These are phyloP conservation scores for Callithrix jacchus DNA, from an alignment of 2,113 vertebrate genomes.

Conservation along the genomic window DNA sequence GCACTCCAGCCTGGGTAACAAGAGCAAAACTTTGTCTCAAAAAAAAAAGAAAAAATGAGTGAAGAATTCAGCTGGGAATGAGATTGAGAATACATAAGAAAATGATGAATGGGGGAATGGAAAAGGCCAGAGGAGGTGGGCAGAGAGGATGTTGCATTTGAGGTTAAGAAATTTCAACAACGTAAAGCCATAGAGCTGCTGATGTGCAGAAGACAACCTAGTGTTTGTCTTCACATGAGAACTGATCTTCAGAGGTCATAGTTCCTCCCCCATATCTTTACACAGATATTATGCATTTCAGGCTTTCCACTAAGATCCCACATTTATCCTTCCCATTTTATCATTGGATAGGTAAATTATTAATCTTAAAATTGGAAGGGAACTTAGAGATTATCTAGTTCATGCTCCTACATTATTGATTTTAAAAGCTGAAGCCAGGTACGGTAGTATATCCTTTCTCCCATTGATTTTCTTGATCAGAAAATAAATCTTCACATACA, in stretches of 20 bases:
- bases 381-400: not conserved
- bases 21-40: too few relatives aligned
- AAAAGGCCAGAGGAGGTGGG: not conserved
- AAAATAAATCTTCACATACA: not conserved
- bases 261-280: not conserved
- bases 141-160: not conserved
- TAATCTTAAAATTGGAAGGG: not conserved
- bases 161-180: not conserved
- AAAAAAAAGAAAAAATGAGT: not conserved
- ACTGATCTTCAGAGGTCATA: not conserved
- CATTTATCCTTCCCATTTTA: not conserved
- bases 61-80: not conserved
- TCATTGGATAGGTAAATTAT: not conserved
- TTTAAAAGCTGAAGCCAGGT: too few relatives aligned
- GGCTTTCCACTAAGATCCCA: not conserved
- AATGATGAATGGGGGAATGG: not conserved
- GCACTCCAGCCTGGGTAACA: too few relatives aligned
- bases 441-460: not conserved
- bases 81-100: not conserved
- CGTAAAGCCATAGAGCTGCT: not conserved
- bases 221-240: not conserved
- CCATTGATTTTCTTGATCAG: not conserved
- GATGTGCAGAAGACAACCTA: not conserved
- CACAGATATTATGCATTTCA: not conserved
- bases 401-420: not conserved